Base-by-base conservation (phyloP, 2,888 invertebrate genomes). In the Drosophila gaucha region DNA sequence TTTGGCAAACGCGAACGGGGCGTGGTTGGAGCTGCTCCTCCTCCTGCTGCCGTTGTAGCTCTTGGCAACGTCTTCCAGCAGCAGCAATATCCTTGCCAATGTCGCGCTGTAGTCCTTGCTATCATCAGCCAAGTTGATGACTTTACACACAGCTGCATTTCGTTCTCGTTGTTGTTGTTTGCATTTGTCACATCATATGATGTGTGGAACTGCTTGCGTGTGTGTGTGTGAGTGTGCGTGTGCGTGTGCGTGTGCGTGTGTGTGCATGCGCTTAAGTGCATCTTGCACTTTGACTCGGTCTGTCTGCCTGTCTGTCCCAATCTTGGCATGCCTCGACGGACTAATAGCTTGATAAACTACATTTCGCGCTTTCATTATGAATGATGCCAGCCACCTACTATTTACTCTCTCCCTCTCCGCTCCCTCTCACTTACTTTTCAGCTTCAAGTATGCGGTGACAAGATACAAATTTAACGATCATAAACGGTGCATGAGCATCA, bases 321-420 rank as follows among this genome's bases (percentile, higher is more conserved):
- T 54, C 28, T 43, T 60, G 60, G 38, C 39, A 62, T 57, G 70
- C 33, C 59, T 58, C 60, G 62, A 43, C 65, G 63, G 62, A 72
- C 86, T 82, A 82, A 82, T 82, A 85, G 80, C 83, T 66, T 79
- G 80, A 85, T 85, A 74, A 85, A 85, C 77, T 71, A 64, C 64
- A 71, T 74, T 66, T 70, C 76, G 54, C 82, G 66, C 76, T 74
- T 64, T 68, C 51, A 72, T 83, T 65, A 84, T 74, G 68, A 78
- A 50, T 64, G 79, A 62, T 47, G 51, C 62, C 43, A 67, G 31
- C 33, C 64, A 49, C 33, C 49, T 30, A 33, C 20, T 9, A 9
- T 20, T n/a, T 31, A 20, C 46, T n/a, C 30, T 12, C 44, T 18
- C 44, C 2, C 30, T 20, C 30, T 6, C 6, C 18, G n/a, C 20